Conservation (phyloP, 2,888 invertebrate species). For the Mesodorylaimus sp. region DNA sequence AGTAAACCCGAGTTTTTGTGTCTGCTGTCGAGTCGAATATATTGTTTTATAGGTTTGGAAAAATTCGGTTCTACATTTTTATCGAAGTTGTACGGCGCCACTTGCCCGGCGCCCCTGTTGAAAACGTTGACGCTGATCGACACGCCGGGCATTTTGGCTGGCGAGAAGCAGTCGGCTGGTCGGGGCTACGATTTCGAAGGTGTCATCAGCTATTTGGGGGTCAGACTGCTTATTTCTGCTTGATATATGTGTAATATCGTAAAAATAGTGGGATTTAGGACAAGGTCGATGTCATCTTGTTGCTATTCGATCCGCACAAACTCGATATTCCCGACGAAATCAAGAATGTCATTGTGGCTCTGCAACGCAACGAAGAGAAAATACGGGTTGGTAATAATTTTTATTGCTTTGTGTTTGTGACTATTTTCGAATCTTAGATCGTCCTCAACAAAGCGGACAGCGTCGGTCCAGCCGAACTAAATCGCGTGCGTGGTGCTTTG, state of each 20-base stretch:
- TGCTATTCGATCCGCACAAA: conserved; percentile 19
- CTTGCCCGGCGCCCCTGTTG: conserved; percentile 10
- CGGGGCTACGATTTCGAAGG: conserved; percentile 12
- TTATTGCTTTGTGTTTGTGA: neutral
- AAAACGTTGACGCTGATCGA: conserved; percentile 15
- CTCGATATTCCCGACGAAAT: conserved; percentile 20
- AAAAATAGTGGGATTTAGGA: conserved; percentile 2
- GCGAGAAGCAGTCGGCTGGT: conserved; percentile 14
- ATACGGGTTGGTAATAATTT: conserved; percentile 2
- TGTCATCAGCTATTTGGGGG: conserved; percentile 18
- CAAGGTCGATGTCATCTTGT: conserved; percentile 18
- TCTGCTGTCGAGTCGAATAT: neutral
- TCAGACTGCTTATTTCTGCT: too few relatives aligned
- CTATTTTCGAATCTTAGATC: conserved; percentile 10
- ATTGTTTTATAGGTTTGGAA: conserved; percentile 8
- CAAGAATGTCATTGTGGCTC: conserved; percentile 14
- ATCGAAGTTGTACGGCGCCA: conserved; percentile 6
- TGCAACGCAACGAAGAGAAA: conserved; percentile 17
- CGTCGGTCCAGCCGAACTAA: conserved; percentile 10
- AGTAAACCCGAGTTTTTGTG: neutral
- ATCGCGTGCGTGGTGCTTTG: conserved; percentile 13
- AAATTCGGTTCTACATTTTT: conserved; percentile 12
- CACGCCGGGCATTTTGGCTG: conserved; percentile 16
- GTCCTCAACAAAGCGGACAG: conserved; percentile 14
- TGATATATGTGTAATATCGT: too few relatives aligned